These are phyloP conservation scores for Gambusia holbrooki DNA, from an alignment of 2,113 vertebrate genomes.

Conservation along the genomic window DNA sequence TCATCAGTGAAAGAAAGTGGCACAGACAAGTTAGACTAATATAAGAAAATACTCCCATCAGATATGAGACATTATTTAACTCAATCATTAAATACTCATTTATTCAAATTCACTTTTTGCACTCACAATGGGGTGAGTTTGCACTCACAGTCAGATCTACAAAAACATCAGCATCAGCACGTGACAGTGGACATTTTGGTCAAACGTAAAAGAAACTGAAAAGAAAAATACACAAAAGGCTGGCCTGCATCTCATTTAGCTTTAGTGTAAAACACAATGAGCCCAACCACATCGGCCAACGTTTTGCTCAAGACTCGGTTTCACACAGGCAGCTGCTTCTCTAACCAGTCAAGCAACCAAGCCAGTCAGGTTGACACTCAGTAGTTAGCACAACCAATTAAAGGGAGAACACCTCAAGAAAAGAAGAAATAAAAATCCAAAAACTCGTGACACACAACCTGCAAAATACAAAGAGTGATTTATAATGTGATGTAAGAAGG, in stretches of 20 bases:
- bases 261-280: slow-evolving; percentile 22
- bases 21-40: too few species aligned
- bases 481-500: slow-evolving; percentile 29
- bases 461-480: slow-evolving; percentile 66
- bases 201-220: slow-evolving; percentile 69
- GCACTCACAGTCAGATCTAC: slow-evolving; percentile 77
- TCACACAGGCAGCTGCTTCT: slow-evolving; percentile 31
- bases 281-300: not conserved
- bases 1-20: not conserved
- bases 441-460: slow-evolving; percentile 64
- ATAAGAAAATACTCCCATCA: not conserved
- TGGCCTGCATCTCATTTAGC: slow-evolving; percentile 44
- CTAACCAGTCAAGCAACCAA: slow-evolving; percentile 37
- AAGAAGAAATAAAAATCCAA: slow-evolving; percentile 29
- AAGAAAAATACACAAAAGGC: slow-evolving; percentile 58
- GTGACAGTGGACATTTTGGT: slow-evolving; percentile 71
- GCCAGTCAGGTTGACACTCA: slow-evolving; percentile 39
- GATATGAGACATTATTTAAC: too few species aligned
- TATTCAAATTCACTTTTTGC: slow-evolving; percentile 75
- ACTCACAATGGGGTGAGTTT: slow-evolving; percentile 61
- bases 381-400: slow-evolving; percentile 45
- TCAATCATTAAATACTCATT: slow-evolving; percentile 75
- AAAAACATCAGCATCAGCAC: slow-evolving; percentile 69
- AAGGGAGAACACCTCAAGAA: slow-evolving; percentile 22
- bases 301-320: slow-evolving; percentile 14